Evolutionary conservation across 2,113 vertebrate genomes (phyloP).

Genomic region (Eulemur macaco): DNA sequence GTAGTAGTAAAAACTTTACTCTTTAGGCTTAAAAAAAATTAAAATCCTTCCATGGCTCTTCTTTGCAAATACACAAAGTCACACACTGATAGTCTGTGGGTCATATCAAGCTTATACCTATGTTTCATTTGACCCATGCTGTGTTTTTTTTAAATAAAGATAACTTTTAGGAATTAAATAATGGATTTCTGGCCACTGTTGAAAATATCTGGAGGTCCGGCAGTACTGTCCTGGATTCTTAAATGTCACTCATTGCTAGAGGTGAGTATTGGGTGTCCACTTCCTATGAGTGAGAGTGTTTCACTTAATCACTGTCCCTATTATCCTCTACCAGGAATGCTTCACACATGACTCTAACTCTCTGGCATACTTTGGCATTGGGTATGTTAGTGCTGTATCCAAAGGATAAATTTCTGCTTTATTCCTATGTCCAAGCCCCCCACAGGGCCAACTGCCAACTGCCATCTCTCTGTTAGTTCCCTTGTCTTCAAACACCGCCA

Average conservation of each 20-base stretch:
- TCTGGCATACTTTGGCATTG: not conserved
- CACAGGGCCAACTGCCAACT: no score
- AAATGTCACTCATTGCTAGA: not conserved
- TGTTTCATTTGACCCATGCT: not conserved
- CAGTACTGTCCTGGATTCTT: not conserved
- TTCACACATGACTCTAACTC: not conserved
- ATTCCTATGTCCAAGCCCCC: not conserved
- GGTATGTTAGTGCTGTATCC: not conserved
- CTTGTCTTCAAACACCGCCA: not conserved
- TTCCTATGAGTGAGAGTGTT: fast-evolving
- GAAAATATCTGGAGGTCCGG: not conserved
- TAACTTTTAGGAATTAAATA: not conserved
- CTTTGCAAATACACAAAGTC: not conserved
- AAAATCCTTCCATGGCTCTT: not conserved
- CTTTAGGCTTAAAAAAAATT: not conserved
- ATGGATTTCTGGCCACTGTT: not conserved
- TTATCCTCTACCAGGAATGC: not conserved
- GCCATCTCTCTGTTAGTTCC: not conserved
- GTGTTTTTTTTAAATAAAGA: not conserved
- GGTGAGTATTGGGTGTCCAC: not conserved
- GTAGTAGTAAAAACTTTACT: not conserved
- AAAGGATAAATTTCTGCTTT: not conserved
- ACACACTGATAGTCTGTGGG: not conserved
- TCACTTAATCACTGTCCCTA: not conserved
- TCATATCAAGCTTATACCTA: not conserved